Base-by-base conservation (phyloP, 1,140 invertebrate genomes). In the Leucophenga varia region DNA sequence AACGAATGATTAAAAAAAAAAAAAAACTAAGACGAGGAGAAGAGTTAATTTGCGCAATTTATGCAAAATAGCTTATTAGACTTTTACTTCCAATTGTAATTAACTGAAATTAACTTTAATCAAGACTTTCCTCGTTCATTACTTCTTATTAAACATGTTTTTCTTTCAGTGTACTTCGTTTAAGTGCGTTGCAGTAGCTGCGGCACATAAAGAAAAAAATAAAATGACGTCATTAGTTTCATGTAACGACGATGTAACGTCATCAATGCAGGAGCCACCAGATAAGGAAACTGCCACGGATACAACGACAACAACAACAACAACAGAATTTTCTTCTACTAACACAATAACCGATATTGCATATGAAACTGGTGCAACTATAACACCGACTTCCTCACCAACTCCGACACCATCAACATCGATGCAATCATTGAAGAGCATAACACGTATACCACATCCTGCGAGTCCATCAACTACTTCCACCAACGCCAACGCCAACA, bases 391-490 rank as follows among this genome's bases (percentile, higher is more conserved):
- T 30, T 18, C 37, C 34, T 16, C 48, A 40, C 18, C 43, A 21
- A 3, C 28, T 14, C 34, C 19, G 41, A 25, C 42, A 38, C 37
- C 10, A 40, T 14, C 47, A 46, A 17, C 36, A 34, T 14, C 22
- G 22, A 25, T 25, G 22, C 22, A 5, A 25, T 9, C 25, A 8
- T 6, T 45, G 16, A 20, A n/a, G n/a, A 20, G 21, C 61, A 25
- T 20, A 47, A 64, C 67, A 25, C 59, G 58, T 38, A 64, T 67
- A 53, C 67, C 68, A 49, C 54, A 64, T 60, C 56, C 54, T 14
- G 36, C 35, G 12, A 36, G 30, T 31, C 32, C 25, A 30, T 30
- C 40, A n/a, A n/a, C n/a, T n/a, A n/a, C 13, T 28, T 28, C 16
- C 35, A 39, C 12, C 30, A 22, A n/a, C 14, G 30, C 8, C n/a